Percentiles rank a stretch among this genome's conserved stretches.
Evolutionary conservation across 2,888 invertebrate genomes (phyloP).

Genomic region (Spatulosminthurus flaviceps): DNA sequence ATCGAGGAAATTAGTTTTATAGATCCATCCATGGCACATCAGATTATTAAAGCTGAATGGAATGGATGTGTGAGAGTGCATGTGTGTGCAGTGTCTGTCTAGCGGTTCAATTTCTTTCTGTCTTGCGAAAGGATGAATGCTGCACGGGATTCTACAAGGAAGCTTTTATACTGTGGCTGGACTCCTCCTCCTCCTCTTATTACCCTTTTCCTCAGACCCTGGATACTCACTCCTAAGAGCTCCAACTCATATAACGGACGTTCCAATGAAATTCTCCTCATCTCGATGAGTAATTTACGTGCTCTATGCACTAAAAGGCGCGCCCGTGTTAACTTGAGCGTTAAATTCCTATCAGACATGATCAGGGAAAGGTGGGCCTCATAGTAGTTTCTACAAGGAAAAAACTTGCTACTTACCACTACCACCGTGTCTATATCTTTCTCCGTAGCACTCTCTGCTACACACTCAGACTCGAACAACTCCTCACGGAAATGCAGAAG

Average conservation of each 20-base stretch:
- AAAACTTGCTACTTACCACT: conserved; percentile 1
- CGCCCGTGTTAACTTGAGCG: conserved; percentile 45
- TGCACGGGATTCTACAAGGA: conserved; percentile 9
- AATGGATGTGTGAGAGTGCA: conserved; percentile 47
- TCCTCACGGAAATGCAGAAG: too few species aligned
- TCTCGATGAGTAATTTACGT: conserved; percentile 48
- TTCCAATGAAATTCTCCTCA: conserved; percentile 34
- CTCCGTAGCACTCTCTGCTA: background rate
- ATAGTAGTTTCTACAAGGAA: background rate
- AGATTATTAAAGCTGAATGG: conserved; percentile 56
- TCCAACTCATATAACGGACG: background rate
- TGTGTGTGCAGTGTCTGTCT: conserved; percentile 43
- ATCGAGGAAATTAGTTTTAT: conserved; percentile 57
- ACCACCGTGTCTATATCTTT: background rate
- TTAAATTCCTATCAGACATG: conserved; percentile 49
- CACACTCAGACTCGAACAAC: too few species aligned
- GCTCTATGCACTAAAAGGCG: conserved; percentile 32
- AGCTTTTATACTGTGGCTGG: conserved; percentile 36
- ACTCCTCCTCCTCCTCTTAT: background rate
- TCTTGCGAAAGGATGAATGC: conserved; percentile 36
- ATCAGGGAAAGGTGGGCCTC: conserved; percentile 45
- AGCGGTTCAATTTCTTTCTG: conserved; percentile 52
- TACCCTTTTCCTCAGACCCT: conserved; percentile 5
- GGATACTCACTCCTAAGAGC: background rate
- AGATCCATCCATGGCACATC: conserved; percentile 52